Conservation (phyloP, 1,140 invertebrate species). For the Schlechtendalia chinensis region DNA sequence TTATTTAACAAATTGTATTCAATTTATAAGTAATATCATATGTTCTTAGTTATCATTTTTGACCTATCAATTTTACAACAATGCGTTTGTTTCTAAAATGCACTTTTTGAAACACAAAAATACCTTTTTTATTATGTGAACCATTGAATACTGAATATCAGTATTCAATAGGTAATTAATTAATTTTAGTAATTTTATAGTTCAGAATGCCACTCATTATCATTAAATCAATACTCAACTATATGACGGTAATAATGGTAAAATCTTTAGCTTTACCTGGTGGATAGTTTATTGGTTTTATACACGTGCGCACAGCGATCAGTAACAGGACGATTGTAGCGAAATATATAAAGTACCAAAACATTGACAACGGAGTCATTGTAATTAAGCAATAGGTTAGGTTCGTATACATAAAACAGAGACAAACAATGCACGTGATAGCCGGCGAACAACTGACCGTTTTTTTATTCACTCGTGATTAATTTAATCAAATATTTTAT, state of each 20-base stretch:
- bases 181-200: neutral
- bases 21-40: neutral
- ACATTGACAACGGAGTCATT: neutral
- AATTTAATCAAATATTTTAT: neutral
- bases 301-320: slow-evolving; percentile 4
- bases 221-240: too few relatives aligned
- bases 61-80: neutral
- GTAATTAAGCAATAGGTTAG: neutral
- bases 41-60: neutral
- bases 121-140: neutral
- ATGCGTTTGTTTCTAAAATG: neutral
- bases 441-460: neutral
- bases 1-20: too few relatives aligned
- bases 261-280: slow-evolving; percentile 43
- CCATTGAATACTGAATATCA: neutral
- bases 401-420: too few relatives aligned
- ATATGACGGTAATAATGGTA: neutral
- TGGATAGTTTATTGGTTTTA: slow-evolving; percentile 39
- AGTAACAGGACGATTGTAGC: neutral
- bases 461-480: neutral
- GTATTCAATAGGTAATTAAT: neutral
- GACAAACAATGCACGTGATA: neutral
- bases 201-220: too few relatives aligned
- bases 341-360: neutral
- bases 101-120: neutral